Evolutionary conservation across 2,113 vertebrate genomes (phyloP).

Genomic region (Oncorhynchus nerka): DNA sequence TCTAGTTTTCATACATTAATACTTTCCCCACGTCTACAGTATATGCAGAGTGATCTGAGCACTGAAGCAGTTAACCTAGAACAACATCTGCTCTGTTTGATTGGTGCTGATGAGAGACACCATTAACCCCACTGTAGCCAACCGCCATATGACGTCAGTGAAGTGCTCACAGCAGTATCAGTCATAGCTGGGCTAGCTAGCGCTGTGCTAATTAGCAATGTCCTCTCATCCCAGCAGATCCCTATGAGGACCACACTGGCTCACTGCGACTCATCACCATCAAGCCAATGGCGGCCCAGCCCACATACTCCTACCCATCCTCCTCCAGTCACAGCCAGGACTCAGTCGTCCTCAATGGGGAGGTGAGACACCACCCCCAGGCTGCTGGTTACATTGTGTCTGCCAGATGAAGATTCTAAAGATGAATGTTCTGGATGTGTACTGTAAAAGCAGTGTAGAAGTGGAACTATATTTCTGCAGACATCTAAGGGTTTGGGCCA

Average conservation of each 20-base stretch:
- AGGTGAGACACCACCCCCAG: conserved; percentile 74
- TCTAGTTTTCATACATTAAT: too few species aligned
- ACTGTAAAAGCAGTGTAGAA: too few species aligned
- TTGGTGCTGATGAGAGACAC: neutral
- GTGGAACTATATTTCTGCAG: too few species aligned
- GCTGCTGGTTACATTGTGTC: neutral
- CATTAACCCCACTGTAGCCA: neutral
- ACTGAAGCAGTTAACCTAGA: neutral
- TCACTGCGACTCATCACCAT: conserved; percentile 93
- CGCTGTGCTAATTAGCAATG: conserved; percentile 2
- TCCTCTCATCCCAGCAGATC: conserved; percentile 73
- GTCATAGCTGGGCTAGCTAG: neutral
- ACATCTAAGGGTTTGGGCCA: too few species aligned
- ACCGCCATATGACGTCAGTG: neutral
- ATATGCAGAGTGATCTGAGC: neutral
- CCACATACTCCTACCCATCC: conserved; percentile 80
- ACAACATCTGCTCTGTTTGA: neutral
- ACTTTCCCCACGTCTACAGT: too few species aligned
- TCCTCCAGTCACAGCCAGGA: conserved; percentile 89
- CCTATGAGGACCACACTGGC: conserved; percentile 89
- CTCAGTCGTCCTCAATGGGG: conserved; percentile 85
- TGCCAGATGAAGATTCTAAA: too few species aligned
- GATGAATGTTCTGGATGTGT: too few species aligned
- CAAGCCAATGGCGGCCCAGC: conserved; percentile 85
- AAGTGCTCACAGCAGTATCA: conserved; percentile 4